phyloP scores from a whole-genome alignment of 2,888 invertebrate species.

The Amphipyra tragopoginis region DNA sequence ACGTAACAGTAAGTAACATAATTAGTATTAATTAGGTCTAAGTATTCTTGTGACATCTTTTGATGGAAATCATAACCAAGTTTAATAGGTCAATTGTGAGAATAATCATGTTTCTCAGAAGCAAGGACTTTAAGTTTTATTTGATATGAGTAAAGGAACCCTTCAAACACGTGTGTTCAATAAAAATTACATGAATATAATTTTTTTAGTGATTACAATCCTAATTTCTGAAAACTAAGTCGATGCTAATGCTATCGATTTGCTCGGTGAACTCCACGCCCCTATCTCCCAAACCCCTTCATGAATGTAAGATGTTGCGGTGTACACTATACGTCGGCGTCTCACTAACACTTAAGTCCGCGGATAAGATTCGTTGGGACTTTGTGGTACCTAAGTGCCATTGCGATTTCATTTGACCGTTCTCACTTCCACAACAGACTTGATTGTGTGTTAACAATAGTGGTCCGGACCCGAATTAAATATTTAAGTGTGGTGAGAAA shows the following conservation, averaged over 20 bases:
- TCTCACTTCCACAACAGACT: slow-evolving; percentile 53
- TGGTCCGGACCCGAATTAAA: slow-evolving; percentile 42
- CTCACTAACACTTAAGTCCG: slow-evolving; percentile 69
- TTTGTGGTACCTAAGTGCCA: slow-evolving; percentile 64
- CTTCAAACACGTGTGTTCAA: no score
- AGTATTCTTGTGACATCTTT: no score
- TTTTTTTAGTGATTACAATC: not conserved
- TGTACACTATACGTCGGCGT: slow-evolving; percentile 55
- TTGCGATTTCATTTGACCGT: slow-evolving; percentile 64
- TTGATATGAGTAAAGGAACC: no score
- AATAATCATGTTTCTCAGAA: no score
- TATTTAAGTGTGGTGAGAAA: slow-evolving; percentile 41
- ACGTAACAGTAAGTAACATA: no score
- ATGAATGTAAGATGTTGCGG: slow-evolving; percentile 77
- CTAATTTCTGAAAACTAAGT: not conserved
- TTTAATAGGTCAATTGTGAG: no score
- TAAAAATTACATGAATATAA: no score
- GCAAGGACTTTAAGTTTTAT: no score
- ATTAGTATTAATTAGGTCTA: no score
- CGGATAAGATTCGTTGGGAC: slow-evolving; percentile 68
- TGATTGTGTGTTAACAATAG: slow-evolving; percentile 60
- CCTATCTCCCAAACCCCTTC: slow-evolving; percentile 59
- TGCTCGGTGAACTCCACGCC: slow-evolving; percentile 15
- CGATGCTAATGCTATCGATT: slow-evolving; percentile 7
- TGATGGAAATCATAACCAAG: no score